Conservation (phyloP, 2,888 invertebrate genomes). For the Deilephila elpenor region DNA sequence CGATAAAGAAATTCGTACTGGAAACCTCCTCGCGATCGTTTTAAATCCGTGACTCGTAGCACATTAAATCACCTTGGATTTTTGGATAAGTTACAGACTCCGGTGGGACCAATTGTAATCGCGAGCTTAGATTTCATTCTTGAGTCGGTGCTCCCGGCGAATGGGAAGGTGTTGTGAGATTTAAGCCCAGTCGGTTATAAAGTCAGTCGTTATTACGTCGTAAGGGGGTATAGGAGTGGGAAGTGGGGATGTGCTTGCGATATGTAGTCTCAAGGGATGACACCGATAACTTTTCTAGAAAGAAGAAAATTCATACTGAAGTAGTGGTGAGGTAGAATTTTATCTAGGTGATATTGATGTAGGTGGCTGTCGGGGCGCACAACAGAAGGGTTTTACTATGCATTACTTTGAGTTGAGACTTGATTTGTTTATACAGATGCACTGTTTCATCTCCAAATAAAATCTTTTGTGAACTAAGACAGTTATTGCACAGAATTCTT, state of each 20-base stretch:
- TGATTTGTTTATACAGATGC: no score
- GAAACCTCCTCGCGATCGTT: slow-evolving; percentile 49
- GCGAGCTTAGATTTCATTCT: slow-evolving; percentile 53
- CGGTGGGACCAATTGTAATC: slow-evolving; percentile 61
- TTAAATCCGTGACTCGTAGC: slow-evolving; percentile 53
- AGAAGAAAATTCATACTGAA: slow-evolving; percentile 46
- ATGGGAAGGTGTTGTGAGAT: slow-evolving; percentile 51
- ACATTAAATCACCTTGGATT: slow-evolving; percentile 69
- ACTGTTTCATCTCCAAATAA: no score
- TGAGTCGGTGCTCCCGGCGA: slow-evolving; percentile 41
- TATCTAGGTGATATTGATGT: slow-evolving; percentile 3
- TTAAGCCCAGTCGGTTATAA: slow-evolving; percentile 51
- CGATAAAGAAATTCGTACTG: slow-evolving; percentile 42
- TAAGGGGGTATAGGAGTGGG: slow-evolving; percentile 36
- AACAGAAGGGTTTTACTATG: background rate
- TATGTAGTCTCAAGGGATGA: slow-evolving; percentile 52
- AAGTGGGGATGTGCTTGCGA: slow-evolving; percentile 39
- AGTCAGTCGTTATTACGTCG: slow-evolving; percentile 52
- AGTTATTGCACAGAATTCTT: no score
- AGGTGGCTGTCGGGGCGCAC: background rate
- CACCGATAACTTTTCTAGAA: slow-evolving; percentile 54
- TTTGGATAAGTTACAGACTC: slow-evolving; percentile 65
- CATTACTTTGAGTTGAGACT: background rate
- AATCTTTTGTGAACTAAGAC: no score
- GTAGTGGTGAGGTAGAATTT: slow-evolving; percentile 8